Evolutionary conservation across 2,888 invertebrate species (phyloP), one percentile per base, ranked within the genome.

Genomic region (Metellina segmentata): DNA sequence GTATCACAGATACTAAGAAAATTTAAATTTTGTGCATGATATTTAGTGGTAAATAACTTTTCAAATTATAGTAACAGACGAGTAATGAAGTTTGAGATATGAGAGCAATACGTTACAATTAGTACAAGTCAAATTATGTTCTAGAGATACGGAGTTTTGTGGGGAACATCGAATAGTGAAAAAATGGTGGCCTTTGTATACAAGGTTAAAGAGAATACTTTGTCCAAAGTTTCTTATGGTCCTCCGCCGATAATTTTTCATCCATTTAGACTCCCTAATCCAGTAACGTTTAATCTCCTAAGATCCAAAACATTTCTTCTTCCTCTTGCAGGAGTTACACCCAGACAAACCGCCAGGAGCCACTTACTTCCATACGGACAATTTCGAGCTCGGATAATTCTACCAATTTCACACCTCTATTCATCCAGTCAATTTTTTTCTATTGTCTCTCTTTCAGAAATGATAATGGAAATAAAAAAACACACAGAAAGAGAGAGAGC

Each of bases 341-440:
- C 7, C 72, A n/a, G 53, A 83, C 71, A 78, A 70, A 77, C 69
- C 70, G 71, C 20, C 13, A 20, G 72, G 49, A 72, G 53, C 34
- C 53, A 20, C 79, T 79, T 79, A 20, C 79, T 79, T 79, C 48
- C 52, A 19, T 19, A 77, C 77, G 52, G 77, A 89, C 89, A 82
- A 89, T 83, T 89, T 83, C 83, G 77, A 78, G 77, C 89, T 74
- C 83, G 83, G 89, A 79, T 89, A 89, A 89, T 89, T 89, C 83
- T 48, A n/a, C 89, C 89, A 89, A 89, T 89, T 89, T 89, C 83
- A 83, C 83, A 83, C 83, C 77, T 89, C 78, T 53, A 70, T 89
- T 89, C 89, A 83, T 81, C 74, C 81, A 34, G 61, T 87, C 52
- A 52, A 52, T 48, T 81, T 75, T 89, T 70, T 70, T 71, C 71